These are phyloP conservation scores for Epinephelus awoara DNA, from an alignment of 2,797 vertebrate species.

Conservation along the genomic window DNA sequence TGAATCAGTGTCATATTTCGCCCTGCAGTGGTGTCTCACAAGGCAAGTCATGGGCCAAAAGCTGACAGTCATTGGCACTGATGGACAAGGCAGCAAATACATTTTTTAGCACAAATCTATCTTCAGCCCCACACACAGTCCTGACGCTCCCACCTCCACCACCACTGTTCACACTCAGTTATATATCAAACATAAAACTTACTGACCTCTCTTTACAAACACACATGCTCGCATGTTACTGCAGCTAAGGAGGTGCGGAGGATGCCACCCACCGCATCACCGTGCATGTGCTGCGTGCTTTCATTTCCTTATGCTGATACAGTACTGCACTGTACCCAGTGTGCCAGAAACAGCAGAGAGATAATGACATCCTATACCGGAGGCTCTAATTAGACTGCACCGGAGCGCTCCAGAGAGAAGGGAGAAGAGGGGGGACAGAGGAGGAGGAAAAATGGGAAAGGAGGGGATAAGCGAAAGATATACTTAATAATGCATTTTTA, in stretches of 20 bases:
- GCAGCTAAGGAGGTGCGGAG: constrained; percentile 39
- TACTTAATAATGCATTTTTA: constrained; percentile 73
- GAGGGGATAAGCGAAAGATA: constrained; percentile 42
- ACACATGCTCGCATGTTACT: constrained; percentile 28
- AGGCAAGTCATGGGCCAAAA: constrained; percentile 51
- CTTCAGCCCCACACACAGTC: constrained; percentile 32
- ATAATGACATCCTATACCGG: constrained; percentile 82
- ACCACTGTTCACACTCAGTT: constrained; percentile 21
- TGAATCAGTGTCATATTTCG: constrained; percentile 72
- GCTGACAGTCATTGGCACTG: constrained; percentile 63
- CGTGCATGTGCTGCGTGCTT: constrained; percentile 48
- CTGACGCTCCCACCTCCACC: constrained; percentile 27
- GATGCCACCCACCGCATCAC: not conserved
- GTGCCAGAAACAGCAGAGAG: constrained; percentile 76
- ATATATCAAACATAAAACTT: constrained; percentile 29
- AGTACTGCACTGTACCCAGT: constrained; percentile 73
- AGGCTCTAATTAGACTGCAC: constrained; percentile 86
- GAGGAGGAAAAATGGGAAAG: constrained; percentile 42
- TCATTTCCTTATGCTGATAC: constrained; percentile 72
- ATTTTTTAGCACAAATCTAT: constrained; percentile 63
- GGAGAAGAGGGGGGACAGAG: constrained; percentile 39
- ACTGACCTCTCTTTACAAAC: not conserved
- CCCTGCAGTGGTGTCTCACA: constrained; percentile 52
- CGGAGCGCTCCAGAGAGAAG: constrained; percentile 66
- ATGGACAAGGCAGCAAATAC: constrained; percentile 67